Percentiles rank a stretch among this genome's conserved stretches.
Conservation (phyloP, 2,888 invertebrate species). For the Cephus runcator region DNA sequence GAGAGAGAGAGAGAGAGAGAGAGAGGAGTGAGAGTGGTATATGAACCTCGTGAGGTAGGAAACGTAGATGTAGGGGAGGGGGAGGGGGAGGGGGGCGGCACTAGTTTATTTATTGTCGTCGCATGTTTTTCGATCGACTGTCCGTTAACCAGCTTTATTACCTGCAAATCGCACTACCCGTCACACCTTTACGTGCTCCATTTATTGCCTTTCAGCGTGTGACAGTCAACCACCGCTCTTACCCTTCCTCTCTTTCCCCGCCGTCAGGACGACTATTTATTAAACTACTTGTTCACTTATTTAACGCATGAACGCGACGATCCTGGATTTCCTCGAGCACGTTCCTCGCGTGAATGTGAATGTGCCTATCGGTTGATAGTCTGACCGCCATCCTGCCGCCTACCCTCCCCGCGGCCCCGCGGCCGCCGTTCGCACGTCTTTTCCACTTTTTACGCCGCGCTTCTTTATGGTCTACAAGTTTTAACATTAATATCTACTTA, state of each 20-base stretch:
- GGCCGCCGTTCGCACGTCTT: neutral
- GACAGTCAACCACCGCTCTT: neutral
- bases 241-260: neutral
- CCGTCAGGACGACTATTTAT: neutral
- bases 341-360: neutral
- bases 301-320: neutral
- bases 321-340: neutral
- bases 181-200: neutral
- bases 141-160: neutral
- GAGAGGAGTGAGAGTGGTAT: neutral
- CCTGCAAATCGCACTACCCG: neutral
- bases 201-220: neutral
- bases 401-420: too few species aligned
- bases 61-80: neutral
- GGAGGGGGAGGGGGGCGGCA: neutral
- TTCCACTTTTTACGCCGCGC: neutral
- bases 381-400: neutral
- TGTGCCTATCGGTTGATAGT: neutral
- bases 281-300: neutral
- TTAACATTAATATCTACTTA: conserved; percentile 23
- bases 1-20: too few species aligned
- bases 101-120: neutral
- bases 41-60: neutral
- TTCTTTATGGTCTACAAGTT: conserved; percentile 6
- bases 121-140: neutral